Evolutionary conservation across 1,140 invertebrate species (phyloP).

Genomic region (Bombus sylvicola): DNA sequence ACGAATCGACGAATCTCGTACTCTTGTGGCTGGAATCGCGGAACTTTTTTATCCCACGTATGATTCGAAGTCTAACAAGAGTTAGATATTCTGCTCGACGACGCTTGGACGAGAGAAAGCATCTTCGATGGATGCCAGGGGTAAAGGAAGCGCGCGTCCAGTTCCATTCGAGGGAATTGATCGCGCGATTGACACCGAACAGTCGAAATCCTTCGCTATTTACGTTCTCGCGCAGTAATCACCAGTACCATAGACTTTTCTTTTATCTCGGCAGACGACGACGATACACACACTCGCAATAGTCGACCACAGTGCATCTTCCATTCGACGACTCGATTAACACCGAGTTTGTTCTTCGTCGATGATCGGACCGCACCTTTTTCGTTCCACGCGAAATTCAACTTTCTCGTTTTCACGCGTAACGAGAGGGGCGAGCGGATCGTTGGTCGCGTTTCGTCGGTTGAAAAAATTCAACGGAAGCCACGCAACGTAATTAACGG

Average conservation of each 20-base stretch:
- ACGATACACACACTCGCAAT: slow-evolving; percentile 14
- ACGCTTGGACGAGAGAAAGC: neutral
- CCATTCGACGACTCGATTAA: neutral
- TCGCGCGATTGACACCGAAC: neutral
- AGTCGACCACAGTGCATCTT: slow-evolving; percentile 4
- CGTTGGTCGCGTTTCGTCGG: neutral
- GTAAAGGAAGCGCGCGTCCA: neutral
- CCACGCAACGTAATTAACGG: neutral
- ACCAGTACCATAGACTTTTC: too few species aligned
- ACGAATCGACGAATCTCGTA: neutral
- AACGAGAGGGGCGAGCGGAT: neutral
- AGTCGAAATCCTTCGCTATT: neutral
- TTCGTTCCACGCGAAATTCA: neutral
- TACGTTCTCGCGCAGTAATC: neutral
- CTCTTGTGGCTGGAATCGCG: neutral
- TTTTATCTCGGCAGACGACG: neutral
- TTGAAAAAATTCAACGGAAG: neutral
- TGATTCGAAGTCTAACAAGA: neutral
- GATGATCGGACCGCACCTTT: neutral
- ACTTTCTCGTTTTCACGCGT: neutral
- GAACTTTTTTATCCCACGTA: neutral
- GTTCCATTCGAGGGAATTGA: neutral
- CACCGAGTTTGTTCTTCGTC: slow-evolving; percentile 2
- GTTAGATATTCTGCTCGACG: neutral
- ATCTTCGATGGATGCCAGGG: neutral